Base-by-base conservation (phyloP, 2,113 vertebrate genomes). In the Atrichornis clamosus region DNA sequence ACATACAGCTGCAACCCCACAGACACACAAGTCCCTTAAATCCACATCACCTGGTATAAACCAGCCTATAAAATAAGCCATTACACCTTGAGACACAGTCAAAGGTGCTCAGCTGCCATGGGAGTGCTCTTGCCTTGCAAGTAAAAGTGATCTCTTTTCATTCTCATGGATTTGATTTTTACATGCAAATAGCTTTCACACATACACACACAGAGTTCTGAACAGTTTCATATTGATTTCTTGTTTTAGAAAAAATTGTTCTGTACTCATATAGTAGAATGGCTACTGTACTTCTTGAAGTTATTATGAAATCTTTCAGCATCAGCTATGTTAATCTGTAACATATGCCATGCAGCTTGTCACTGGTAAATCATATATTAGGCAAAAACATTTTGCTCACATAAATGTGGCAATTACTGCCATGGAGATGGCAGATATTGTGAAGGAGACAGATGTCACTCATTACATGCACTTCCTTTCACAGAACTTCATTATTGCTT, bases 371-470 rank as follows among this genome's bases (percentile, higher is more conserved):
- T 84, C 55, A 92, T 55, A 81, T 55, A 72, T 55, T 32, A 77
- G n/a, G 90, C 55, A 73, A 30, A 93, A 93, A 91, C 26, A 50
- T 55, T 96, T 91, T 75, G 21, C 94, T 70, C 83, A 74, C 35
- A 69, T 39, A 72, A 90, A 78, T 63, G 47, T 77, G 46, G 59
- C 37, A 81, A 74, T 70, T 92, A 84, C 49, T 86, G 46, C 41
- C 41, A 47, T 23, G 32, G 63, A 92, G 30, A 73, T 86, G 42
- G 55, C 23, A 67, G 81, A 87, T 59, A 62, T 4, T 65, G 15
- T 42, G 39, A 82, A 84, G 52, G 60, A 82, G 53, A 35, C 65
- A 89, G 68, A 78, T 75, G 56, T 87, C 91, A 87, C 39, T 89
- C 68, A 63, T 78, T 84, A 75, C 63, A 68, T 10, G 33, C 39